Evolutionary conservation across 1,140 invertebrate genomes (phyloP).

Genomic region (Daktulosphaira vitifoliae): DNA sequence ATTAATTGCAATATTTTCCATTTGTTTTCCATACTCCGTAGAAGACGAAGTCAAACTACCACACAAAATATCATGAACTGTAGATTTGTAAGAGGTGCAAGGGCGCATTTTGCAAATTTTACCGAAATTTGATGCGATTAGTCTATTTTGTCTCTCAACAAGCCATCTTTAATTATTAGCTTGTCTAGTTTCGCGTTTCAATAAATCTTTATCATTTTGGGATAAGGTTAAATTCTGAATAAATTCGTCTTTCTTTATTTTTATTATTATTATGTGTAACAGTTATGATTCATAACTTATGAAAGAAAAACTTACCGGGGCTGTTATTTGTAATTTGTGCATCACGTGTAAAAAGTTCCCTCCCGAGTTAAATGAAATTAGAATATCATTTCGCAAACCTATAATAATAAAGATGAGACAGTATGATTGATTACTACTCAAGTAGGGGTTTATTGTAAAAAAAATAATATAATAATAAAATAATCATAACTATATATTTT

Average conservation of each 20-base stretch:
- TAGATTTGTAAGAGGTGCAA: background rate
- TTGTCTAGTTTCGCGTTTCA: background rate
- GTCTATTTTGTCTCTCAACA: background rate
- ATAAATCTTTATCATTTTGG: background rate
- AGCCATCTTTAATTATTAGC: background rate
- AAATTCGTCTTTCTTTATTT: background rate
- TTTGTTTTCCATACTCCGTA: background rate
- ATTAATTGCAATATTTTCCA: conserved; percentile 8
- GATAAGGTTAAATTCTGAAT: background rate
- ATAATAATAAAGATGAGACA: too few relatives aligned
- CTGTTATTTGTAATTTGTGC: conserved; percentile 6
- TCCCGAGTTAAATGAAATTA: background rate
- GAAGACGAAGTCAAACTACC: background rate
- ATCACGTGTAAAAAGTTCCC: background rate
- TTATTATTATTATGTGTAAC: background rate
- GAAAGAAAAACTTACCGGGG: background rate
- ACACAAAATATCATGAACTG: background rate
- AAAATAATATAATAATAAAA: too few relatives aligned
- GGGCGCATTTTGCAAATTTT: background rate
- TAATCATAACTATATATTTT: too few relatives aligned
- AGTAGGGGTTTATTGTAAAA: too few relatives aligned
- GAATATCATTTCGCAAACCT: background rate
- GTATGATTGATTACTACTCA: too few relatives aligned
- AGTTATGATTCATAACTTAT: background rate
- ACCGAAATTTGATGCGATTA: conserved; percentile 5